These are phyloP conservation scores for Corvus cornix DNA, from an alignment of 2,113 vertebrate genomes.

Conservation along the genomic window DNA sequence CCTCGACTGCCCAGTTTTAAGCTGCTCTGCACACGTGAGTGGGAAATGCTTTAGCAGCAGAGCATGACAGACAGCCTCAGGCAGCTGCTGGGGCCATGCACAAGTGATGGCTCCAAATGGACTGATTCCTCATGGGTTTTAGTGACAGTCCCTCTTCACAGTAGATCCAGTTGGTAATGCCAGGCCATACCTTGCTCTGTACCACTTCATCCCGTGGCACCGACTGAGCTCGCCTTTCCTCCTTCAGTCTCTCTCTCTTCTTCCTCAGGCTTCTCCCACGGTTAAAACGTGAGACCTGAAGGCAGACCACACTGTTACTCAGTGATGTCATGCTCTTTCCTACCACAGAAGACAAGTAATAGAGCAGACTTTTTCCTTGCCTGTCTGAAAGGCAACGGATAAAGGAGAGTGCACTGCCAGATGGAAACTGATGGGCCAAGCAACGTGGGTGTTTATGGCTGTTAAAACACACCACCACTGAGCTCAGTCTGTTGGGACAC, in stretches of 20 bases:
- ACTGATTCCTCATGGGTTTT: not conserved
- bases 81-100: not conserved
- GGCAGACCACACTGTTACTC: conserved; percentile 41
- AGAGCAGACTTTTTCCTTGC: not conserved
- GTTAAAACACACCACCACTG: not conserved
- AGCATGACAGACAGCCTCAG: not conserved
- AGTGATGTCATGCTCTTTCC: not conserved
- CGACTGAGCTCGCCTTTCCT: conserved; percentile 91
- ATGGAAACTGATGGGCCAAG: not conserved
- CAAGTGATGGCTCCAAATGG: not conserved
- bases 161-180: not conserved
- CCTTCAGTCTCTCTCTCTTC: conserved; percentile 91
- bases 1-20: not conserved
- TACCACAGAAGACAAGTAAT: not conserved
- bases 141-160: not conserved
- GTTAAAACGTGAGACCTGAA: conserved; percentile 87
- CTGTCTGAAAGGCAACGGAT: fast-evolving
- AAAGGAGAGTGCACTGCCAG: not conserved
- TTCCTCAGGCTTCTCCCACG: conserved; percentile 92
- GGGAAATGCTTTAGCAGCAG: not conserved
- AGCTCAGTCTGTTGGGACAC: not conserved
- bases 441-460: not conserved
- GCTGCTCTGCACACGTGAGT: not conserved
- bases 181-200: conserved; percentile 77
- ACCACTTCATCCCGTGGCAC: conserved; percentile 92